Conservation (phyloP, 2,797 vertebrate species). For the Rhyacichthys aspro region DNA sequence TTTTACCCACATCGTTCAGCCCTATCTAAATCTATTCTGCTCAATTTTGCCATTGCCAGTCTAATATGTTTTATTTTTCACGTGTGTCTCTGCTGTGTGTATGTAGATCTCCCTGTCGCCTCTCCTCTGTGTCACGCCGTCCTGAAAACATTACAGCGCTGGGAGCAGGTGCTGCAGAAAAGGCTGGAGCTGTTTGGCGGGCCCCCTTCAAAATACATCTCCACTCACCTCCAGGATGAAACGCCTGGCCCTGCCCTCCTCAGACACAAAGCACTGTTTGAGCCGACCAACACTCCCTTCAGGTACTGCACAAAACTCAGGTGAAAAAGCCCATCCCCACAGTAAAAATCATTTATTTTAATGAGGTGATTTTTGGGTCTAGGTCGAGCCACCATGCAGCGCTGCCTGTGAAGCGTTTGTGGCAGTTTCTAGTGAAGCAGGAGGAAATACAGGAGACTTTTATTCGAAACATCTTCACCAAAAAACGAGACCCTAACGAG, state of each 20-base stretch:
- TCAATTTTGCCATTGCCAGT: too few relatives aligned
- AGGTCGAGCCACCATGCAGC: constrained; percentile 88
- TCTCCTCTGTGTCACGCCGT: constrained; percentile 93
- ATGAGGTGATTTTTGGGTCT: constrained; percentile 35
- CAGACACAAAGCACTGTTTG: constrained; percentile 93
- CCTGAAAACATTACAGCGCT: constrained; percentile 93
- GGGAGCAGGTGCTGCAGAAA: constrained; percentile 95
- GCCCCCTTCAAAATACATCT: constrained; percentile 91
- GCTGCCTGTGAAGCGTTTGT: constrained; percentile 91
- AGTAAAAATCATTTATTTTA: not conserved
- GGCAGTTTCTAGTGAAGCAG: constrained; percentile 96
- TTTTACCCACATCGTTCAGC: too few relatives aligned
- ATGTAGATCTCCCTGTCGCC: constrained; percentile 91
- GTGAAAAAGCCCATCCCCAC: too few relatives aligned
- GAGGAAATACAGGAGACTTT: constrained; percentile 97
- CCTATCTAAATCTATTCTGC: too few relatives aligned
- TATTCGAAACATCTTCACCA: constrained; percentile 95
- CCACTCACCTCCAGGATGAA: constrained; percentile 85
- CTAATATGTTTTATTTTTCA: too few relatives aligned
- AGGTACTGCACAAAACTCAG: constrained; percentile 69
- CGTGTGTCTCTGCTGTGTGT: constrained; percentile 37
- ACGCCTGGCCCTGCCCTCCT: constrained; percentile 91
- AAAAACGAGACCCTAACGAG: constrained; percentile 88
- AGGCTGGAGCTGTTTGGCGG: constrained; percentile 92
- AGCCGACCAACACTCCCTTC: constrained; percentile 96